Evolutionary conservation across 2,797 vertebrate genomes (phyloP).

Genomic region (Malurus leucopterus): DNA sequence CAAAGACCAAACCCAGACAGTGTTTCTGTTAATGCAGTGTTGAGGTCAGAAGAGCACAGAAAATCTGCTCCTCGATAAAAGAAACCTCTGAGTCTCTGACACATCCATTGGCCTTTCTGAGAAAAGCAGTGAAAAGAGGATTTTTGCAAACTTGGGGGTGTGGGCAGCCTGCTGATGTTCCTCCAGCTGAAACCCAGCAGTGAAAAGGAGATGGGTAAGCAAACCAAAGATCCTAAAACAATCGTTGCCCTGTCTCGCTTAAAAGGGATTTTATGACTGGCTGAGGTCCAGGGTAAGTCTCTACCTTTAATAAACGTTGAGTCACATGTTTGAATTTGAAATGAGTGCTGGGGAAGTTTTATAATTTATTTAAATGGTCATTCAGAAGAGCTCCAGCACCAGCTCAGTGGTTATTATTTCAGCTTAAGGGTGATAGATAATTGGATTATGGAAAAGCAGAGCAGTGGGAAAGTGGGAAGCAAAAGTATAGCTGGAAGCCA

Average conservation of each 20-base stretch:
- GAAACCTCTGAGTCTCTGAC: not conserved
- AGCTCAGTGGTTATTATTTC: not conserved
- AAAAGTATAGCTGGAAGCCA: constrained; percentile 12
- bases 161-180: not conserved
- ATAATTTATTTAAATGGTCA: constrained; percentile 59
- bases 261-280: constrained; percentile 47
- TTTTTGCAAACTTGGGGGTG: not conserved
- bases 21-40: not conserved
- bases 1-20: not conserved
- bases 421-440: constrained; percentile 1
- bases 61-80: constrained; percentile 3
- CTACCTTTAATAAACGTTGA: constrained; percentile 45
- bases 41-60: not conserved
- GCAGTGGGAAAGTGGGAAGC: not conserved
- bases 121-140: not conserved
- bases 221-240: not conserved
- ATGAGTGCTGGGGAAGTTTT: constrained; percentile 57
- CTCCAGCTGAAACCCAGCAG: not conserved
- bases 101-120: not conserved
- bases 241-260: constrained; percentile 25
- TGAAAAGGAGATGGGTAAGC: not conserved
- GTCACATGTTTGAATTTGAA: constrained; percentile 59
- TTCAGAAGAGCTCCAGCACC: constrained; percentile 39
- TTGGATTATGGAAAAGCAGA: constrained; percentile 34
- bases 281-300: constrained; percentile 46